These are phyloP conservation scores for Nephrotoma appendiculata DNA, from an alignment of 2,888 invertebrate genomes.

Conservation along the genomic window DNA sequence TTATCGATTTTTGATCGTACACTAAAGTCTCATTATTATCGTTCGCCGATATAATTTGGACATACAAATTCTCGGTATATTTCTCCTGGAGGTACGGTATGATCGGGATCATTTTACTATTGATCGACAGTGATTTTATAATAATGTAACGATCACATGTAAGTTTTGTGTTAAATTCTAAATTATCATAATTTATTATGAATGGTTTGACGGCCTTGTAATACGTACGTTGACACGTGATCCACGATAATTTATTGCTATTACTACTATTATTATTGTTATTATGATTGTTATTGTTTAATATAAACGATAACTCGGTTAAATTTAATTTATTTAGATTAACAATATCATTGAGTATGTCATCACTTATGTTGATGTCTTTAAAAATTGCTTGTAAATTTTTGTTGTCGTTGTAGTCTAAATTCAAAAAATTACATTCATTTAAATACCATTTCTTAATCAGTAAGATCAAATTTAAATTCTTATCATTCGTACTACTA, in stretches of 20 bases:
- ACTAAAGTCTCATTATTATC: not conserved
- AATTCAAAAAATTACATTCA: conserved; percentile 22
- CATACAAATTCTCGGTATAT: conserved; percentile 23
- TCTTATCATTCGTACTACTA: conserved; percentile 17
- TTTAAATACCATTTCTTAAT: conserved; percentile 29
- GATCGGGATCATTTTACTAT: conserved; percentile 26
- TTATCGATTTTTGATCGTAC: conserved; percentile 9
- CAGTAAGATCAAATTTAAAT: conserved; percentile 25
- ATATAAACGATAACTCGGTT: not conserved
- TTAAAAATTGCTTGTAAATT: not conserved
- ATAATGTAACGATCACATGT: conserved; percentile 26
- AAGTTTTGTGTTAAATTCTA: conserved; percentile 21
- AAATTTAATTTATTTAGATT: conserved; percentile 1
- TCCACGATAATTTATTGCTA: not conserved
- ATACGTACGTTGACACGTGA: conserved; percentile 21
- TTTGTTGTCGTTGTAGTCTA: conserved; percentile 18
- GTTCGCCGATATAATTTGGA: conserved; percentile 20
- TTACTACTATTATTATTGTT: not conserved
- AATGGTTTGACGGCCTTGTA: conserved; percentile 30
- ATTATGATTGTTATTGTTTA: not conserved
- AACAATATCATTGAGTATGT: not conserved
- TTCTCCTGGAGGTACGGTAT: conserved; percentile 13
- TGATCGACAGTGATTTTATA: conserved; percentile 24
- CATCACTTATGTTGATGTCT: not conserved
- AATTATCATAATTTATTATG: conserved; percentile 20